These are phyloP conservation scores for Augiades crinisus DNA, from an alignment of 2,888 invertebrate genomes.

Conservation along the genomic window DNA sequence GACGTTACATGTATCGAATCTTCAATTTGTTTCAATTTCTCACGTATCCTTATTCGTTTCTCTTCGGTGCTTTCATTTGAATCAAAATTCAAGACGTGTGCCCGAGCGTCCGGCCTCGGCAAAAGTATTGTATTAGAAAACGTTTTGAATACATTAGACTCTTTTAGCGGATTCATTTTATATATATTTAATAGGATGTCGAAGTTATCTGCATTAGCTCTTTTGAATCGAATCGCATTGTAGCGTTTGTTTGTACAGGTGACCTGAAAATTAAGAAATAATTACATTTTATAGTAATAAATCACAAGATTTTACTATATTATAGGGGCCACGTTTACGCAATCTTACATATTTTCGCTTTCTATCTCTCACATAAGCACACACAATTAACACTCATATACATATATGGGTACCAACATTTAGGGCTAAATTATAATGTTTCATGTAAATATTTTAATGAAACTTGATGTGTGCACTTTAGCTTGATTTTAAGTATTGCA, in stretches of 20 bases:
- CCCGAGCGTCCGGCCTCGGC: constrained; percentile 38
- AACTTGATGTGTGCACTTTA: too few relatives aligned
- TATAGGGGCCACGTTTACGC: too few relatives aligned
- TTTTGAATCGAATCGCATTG: constrained; percentile 30
- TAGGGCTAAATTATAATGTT: too few relatives aligned
- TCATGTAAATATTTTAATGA: too few relatives aligned
- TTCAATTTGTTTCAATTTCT: constrained; percentile 45
- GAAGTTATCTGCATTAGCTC: constrained; percentile 47
- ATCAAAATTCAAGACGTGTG: constrained; percentile 45
- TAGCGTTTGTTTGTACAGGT: not conserved
- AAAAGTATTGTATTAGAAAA: constrained; percentile 51
- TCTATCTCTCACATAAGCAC: too few relatives aligned
- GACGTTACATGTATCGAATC: constrained; percentile 40
- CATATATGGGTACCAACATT: too few relatives aligned
- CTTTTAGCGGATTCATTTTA: constrained; percentile 59
- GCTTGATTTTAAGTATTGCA: too few relatives aligned
- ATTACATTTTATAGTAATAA: too few relatives aligned
- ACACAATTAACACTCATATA: too few relatives aligned
- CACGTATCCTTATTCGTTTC: constrained; percentile 37
- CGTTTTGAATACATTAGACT: constrained; percentile 52
- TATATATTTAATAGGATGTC: constrained; percentile 54
- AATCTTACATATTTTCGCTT: too few relatives aligned
- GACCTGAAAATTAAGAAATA: constrained; percentile 3
- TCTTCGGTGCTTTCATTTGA: constrained; percentile 49
- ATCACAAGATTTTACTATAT: too few relatives aligned